phyloP scores from a whole-genome alignment of 2,888 invertebrate species.

The Tachina grossa region DNA sequence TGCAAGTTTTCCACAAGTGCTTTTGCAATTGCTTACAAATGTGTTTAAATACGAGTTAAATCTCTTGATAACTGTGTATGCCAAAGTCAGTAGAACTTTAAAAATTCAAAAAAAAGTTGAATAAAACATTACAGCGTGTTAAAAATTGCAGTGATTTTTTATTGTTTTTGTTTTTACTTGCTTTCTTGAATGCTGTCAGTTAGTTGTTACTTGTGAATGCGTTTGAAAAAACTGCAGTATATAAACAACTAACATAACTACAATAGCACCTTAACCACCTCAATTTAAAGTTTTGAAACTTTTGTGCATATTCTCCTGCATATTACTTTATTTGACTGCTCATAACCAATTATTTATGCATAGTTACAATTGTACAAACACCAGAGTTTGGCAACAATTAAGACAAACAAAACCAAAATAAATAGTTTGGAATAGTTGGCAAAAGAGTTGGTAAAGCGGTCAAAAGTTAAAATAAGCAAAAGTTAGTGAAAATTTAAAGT shows the following conservation, averaged over 20 bases:
- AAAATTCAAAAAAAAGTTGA: background rate
- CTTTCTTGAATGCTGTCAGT: background rate
- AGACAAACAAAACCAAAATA: background rate
- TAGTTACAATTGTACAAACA: conserved; percentile 5
- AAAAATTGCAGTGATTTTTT: background rate
- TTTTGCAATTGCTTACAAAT: conserved; percentile 35
- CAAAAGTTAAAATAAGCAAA: background rate
- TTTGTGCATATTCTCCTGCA: background rate
- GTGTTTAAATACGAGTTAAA: conserved; percentile 31
- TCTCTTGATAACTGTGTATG: background rate
- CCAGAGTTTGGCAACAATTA: conserved; percentile 8
- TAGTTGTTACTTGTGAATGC: background rate
- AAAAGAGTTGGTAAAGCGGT: background rate
- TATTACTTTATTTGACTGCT: background rate
- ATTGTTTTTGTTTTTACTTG: background rate
- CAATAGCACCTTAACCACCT: background rate
- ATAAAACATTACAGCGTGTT: background rate
- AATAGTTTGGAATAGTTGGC: background rate
- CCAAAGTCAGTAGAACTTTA: background rate
- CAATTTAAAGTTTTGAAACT: background rate
- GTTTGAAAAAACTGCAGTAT: background rate
- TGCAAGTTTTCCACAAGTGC: conserved; percentile 1
- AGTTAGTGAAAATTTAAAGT: too few species aligned
- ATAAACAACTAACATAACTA: too few species aligned
- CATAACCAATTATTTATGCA: background rate